Conservation (phyloP, 2,797 vertebrate species). For the Chromis chromis region DNA sequence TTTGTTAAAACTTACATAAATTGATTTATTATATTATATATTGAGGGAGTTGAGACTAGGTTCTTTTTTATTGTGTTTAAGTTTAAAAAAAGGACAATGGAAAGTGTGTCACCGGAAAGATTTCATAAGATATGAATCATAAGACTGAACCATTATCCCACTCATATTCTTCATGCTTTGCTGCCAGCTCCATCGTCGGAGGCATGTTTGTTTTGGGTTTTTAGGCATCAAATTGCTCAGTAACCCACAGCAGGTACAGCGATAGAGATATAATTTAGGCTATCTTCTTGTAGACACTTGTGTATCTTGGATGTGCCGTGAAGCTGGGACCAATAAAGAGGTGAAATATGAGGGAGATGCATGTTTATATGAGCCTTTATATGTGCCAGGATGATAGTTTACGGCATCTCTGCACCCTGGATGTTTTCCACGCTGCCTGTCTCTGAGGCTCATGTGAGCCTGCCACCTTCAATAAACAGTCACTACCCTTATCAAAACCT, state of each 20-base stretch:
- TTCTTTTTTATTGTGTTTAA: conserved; percentile 16
- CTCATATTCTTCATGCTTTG: conserved; percentile 36
- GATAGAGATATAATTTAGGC: conserved; percentile 56
- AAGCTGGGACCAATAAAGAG: conserved; percentile 62
- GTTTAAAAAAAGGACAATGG: conserved; percentile 14
- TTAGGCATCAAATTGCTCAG: conserved; percentile 69
- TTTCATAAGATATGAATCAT: conserved; percentile 42
- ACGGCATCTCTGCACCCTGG: conserved; percentile 61
- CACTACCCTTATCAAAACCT: conserved; percentile 70
- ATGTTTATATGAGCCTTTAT: conserved; percentile 73
- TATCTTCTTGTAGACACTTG: conserved; percentile 67
- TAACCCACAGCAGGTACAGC: conserved; percentile 44
- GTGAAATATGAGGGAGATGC: conserved; percentile 76
- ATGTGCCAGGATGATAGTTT: conserved; percentile 68
- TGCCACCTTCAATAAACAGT: conserved; percentile 77
- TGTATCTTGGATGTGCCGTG: conserved; percentile 56
- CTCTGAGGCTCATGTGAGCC: conserved; percentile 63
- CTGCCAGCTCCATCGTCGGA: conserved; percentile 46
- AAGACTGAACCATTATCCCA: conserved; percentile 47
- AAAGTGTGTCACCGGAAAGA: conserved; percentile 28
- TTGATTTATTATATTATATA: background rate
- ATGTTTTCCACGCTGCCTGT: conserved; percentile 64
- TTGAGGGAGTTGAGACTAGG: background rate
- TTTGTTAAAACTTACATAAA: background rate
- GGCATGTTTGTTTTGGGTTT: conserved; percentile 61